Base-by-base conservation (phyloP, 2,888 invertebrate species). In the Rhagium mordax region DNA sequence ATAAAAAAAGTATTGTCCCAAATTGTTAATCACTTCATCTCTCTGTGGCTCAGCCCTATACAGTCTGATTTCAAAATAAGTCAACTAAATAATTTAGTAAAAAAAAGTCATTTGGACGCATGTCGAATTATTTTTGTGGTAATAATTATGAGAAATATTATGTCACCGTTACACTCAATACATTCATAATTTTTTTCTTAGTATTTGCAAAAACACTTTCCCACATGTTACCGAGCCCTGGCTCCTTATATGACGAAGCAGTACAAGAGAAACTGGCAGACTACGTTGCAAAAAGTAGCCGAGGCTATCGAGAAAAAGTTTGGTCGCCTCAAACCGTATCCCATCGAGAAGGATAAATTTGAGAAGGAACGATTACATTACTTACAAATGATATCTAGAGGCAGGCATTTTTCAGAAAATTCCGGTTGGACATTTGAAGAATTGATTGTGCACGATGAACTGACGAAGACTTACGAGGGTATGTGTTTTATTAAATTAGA, bases 251-350 rank as follows among this genome's bases (percentile, higher is more conserved):
- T 90, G 81, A 91, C 91, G 62, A 87, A 89, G 64, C 91, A 91
- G 83, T 91, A 90, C 82, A 90, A 91, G 81, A 84, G 88, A 76
- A 88, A 83, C 83, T 89, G 88, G 88, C 87, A 86, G 72, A 82
- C 83, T 3, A 83, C 88, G 15, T 89, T 92, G 68, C 91, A 90
- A 72, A 89, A 89, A 72, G 85, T 89, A 76, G 91, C 92, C 68
- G 91, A 93, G 86, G 92, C 92, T 74, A 93, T 96, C 81, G 95
- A 95, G 86, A 91, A 92, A 84, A 92, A 92, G 83, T 93, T 91
- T 85, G 95, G 95, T 0, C 91, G 95, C 57, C 86, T 93, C 81
- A 88, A 89, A 48, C 93, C 95, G 0, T 89, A 91, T 72, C 90
- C 93, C 78, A 91, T 93, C 76, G 92, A 93, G 68, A 91, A 91